phyloP scores from a whole-genome alignment of 2,797 vertebrate genomes.

The Phoxinus dragarum region DNA sequence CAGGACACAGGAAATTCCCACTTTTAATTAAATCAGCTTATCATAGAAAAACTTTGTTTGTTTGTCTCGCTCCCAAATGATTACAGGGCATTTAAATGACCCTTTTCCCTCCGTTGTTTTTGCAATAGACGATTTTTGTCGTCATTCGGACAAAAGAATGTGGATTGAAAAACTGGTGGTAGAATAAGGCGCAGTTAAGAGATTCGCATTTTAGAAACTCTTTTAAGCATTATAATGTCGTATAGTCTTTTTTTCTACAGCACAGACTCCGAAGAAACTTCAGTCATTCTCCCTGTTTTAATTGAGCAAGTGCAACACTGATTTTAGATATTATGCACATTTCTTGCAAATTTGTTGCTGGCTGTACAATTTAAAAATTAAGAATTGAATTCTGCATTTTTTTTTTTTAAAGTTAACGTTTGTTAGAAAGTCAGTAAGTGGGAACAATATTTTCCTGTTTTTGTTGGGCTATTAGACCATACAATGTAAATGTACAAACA shows the following conservation, averaged over 20 bases:
- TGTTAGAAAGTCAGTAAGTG: not conserved
- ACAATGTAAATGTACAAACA: not conserved
- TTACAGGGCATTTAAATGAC: slow-evolving; percentile 17
- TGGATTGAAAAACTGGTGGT: not conserved
- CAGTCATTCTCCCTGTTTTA: not conserved
- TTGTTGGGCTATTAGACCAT: not conserved
- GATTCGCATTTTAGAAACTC: not conserved
- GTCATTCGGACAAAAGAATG: not conserved
- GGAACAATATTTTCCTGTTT: slow-evolving; percentile 2
- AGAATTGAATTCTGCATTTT: not conserved
- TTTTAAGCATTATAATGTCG: slow-evolving; percentile 42
- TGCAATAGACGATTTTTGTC: not conserved
- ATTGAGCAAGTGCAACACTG: not conserved
- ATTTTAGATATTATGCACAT: not conserved
- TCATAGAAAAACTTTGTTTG: slow-evolving; percentile 30
- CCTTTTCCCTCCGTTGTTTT: slow-evolving; percentile 34
- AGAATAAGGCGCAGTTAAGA: not conserved
- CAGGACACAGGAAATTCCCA: slow-evolving; percentile 49
- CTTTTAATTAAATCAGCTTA: slow-evolving; percentile 33
- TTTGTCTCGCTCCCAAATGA: slow-evolving; percentile 29
- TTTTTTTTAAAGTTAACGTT: not conserved
- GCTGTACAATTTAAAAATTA: not conserved
- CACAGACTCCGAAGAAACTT: not conserved
- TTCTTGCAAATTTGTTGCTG: not conserved
- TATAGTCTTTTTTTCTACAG: not conserved